Percentiles rank a stretch among this genome's conserved stretches.
phyloP scores from a whole-genome alignment of 2,888 invertebrate species.

The Eudemis profundana region DNA sequence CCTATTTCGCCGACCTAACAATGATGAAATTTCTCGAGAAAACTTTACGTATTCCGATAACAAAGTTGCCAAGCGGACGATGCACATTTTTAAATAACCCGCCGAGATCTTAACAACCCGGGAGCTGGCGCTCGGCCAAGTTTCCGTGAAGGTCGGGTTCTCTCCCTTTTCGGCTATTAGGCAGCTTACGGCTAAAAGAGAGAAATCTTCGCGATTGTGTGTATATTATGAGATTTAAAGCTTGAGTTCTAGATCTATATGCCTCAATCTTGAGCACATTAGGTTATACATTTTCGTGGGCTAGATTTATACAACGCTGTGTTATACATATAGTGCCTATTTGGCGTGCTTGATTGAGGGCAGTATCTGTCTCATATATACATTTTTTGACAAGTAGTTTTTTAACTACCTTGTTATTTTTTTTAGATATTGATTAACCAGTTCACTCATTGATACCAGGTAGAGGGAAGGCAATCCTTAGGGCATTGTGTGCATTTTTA shows the following conservation, averaged over 20 bases:
- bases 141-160: constrained; percentile 21
- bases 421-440: too few relatives aligned
- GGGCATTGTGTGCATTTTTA: too few relatives aligned
- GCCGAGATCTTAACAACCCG: constrained; percentile 21
- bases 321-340: too few relatives aligned
- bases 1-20: not conserved
- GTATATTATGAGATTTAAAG: not conserved
- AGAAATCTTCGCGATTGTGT: not conserved
- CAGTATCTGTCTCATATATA: too few relatives aligned
- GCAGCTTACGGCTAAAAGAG: constrained; percentile 13
- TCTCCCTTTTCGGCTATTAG: constrained; percentile 30
- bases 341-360: too few relatives aligned
- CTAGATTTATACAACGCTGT: too few relatives aligned
- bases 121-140: constrained; percentile 33
- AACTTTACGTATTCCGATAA: constrained; percentile 16
- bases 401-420: too few relatives aligned
- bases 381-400: too few relatives aligned
- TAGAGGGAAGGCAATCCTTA: too few relatives aligned
- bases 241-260: not conserved
- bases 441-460: too few relatives aligned
- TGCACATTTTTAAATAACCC: constrained; percentile 40
- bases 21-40: constrained; percentile 2
- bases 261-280: constrained; percentile 1
- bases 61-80: constrained; percentile 22
- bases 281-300: too few relatives aligned